Base-by-base conservation (phyloP, 1,140 invertebrate genomes). In the Leucophenga varia region DNA sequence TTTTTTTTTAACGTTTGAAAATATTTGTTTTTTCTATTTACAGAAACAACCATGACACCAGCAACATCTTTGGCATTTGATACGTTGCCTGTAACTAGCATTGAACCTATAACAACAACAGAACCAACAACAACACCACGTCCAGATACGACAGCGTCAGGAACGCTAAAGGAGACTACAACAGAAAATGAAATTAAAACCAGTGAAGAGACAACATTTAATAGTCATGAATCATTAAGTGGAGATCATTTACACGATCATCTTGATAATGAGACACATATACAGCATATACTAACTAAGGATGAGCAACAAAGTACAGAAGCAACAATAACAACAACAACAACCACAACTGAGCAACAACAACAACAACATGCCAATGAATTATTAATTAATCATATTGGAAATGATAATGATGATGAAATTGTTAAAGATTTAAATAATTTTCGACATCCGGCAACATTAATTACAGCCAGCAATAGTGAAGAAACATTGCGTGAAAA, bases 371-470 rank as follows among this genome's bases (percentile, higher is more conserved):
- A 49, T 40, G 46, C 17, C 2, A 56, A 69, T 14, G 56, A 65
- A 20, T 36, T 68, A n/a, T 14, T 57, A 19, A 39, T 59, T 14
- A 72, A 72, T 49, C 69, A 72, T 39, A 72, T 72, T 8, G 63
- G 64, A n/a, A 61, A 49, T 19, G 64, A 72, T 40, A 57, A 47
- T 38, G 68, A 72, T 39, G 68, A 68, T 32, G 65, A 60, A 49
- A 38, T 45, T 28, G 65, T 45, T 48, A 72, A 71, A 49, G 68
- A 72, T 57, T 61, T 72, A 43, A 72, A 72, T 57, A 72, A 72
- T 59, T 72, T 72, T 30, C 52, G 69, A 47, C 69, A 72, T 56
- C 69, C 69, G 54, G 69, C 64, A 17, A 72, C 69, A n/a, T 48
- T 72, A 4, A 72, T 72, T 49, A 72, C 69, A 34, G 69, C 69